phyloP scores from a whole-genome alignment of 2,113 vertebrate species.

The Stomatorhinus ivindoensis region DNA sequence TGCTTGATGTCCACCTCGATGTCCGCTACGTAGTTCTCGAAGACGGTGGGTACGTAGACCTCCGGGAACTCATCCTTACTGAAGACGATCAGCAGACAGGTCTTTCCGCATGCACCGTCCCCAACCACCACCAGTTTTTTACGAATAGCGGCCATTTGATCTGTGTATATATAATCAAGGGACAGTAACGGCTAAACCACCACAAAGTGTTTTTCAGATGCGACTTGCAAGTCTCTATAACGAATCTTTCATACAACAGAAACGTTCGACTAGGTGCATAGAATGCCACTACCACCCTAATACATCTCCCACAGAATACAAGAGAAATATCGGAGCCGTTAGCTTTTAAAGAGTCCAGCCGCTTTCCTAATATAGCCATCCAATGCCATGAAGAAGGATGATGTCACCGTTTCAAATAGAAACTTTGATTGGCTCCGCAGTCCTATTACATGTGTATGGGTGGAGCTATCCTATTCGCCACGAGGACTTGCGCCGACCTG shows the following conservation, averaged over 20 bases:
- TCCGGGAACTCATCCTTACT: conserved; percentile 80
- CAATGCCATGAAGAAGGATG: conserved; percentile 58
- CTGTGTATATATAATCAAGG: not conserved
- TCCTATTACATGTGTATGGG: not conserved
- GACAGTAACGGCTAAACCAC: not conserved
- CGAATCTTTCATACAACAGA: not conserved
- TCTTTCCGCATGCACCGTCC: conserved; percentile 62
- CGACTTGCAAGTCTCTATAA: too few relatives aligned
- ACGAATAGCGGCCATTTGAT: conserved; percentile 70
- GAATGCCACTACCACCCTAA: too few relatives aligned
- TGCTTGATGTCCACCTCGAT: conserved; percentile 78
- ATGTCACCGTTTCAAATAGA: conserved; percentile 56
- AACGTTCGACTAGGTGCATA: not conserved
- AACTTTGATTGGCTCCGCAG: conserved; percentile 43
- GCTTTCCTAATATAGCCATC: conserved; percentile 77
- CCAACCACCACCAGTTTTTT: conserved; percentile 81
- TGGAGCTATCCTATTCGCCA: not conserved
- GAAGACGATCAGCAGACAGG: conserved; percentile 77
- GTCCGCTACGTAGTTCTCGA: conserved; percentile 78
- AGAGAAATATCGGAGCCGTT: not conserved
- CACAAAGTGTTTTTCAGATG: not conserved
- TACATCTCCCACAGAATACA: not conserved
- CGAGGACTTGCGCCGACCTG: conserved; percentile 14
- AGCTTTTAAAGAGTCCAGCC: conserved; percentile 64
- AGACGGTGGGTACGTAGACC: conserved; percentile 77